Base-by-base conservation (phyloP, 2,797 vertebrate genomes). In the Typhlichthys eigenmanni region DNA sequence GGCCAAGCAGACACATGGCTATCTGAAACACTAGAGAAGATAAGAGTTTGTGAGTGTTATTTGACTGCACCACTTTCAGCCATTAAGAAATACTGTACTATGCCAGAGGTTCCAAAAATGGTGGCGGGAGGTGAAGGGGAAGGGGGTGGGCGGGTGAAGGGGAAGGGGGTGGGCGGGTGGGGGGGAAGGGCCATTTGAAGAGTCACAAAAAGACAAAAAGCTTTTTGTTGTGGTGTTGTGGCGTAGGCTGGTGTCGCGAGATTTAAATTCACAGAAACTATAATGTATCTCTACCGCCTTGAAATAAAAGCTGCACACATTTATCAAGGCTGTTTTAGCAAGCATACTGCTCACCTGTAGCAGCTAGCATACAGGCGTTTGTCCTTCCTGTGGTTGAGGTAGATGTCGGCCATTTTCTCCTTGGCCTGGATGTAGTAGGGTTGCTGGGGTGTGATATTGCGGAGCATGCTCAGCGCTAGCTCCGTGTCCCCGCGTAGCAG, bases 331-430 rank as follows among this genome's bases (percentile, higher is more conserved):
- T 32, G 19, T 29, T 32, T 52, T 57, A 65, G 45, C 11, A 64
- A 0, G 59, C 17, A 24, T 51, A 54, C n/a, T 14, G 14, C 82
- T 86, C 67, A 99, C 98, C 97, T 96, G 75, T 98, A 99, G 86
- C 97, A 99, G 76, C 93, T 95, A 8, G 91, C 91, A 68, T 97
- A 98, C 2, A 98, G 89, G 32, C 93, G 93, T 81, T 95, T 98
- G 69, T 99, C 96, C 84, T 96, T 98, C 69, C 95, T 94, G 86
- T 96, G 92, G 43, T 93, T 94, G 71, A 99, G 91, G 85, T 98
- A 99, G 68, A 98, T 94, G 69, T 95, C 90, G 17, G 96, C 97
- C 97, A 99, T 99, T 87, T 98, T 99, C 85, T 94, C 93, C 86
- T 96, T 99, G 77, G 95, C 95, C 75, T 97, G 95, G 73, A 95